Conservation (phyloP, 2,888 invertebrate genomes). For the Drosophila macrothrix region DNA sequence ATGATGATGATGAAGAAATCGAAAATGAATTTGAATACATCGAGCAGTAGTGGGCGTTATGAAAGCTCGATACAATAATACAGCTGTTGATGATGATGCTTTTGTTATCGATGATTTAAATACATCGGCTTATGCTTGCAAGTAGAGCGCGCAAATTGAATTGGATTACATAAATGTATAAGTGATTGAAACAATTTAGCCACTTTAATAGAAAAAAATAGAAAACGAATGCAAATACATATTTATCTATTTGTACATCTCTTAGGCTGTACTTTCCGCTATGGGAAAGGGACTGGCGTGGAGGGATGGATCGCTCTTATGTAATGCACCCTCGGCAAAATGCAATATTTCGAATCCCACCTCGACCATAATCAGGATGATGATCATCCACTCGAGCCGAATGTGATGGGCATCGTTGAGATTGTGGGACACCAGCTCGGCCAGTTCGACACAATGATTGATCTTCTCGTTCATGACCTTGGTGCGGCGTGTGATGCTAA, state of each 20-base stretch:
- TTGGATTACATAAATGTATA: not conserved
- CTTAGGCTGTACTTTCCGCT: slow-evolving; percentile 29
- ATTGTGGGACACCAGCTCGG: slow-evolving; percentile 95
- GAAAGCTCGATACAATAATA: not conserved
- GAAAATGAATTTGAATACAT: not conserved
- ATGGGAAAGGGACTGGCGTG: slow-evolving; percentile 33
- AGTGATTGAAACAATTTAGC: slow-evolving; percentile 17
- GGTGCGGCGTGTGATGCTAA: slow-evolving; percentile 93
- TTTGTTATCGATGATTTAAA: not conserved
- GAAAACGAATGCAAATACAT: slow-evolving; percentile 10
- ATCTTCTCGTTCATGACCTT: slow-evolving; percentile 98
- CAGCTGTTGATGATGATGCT: slow-evolving; percentile 36
- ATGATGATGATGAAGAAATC: not conserved
- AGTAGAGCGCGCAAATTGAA: slow-evolving; percentile 14
- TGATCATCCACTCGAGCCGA: slow-evolving; percentile 98
- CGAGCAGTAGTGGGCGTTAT: not conserved
- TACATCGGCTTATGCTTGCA: not conserved
- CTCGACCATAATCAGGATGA: slow-evolving; percentile 97
- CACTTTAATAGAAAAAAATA: slow-evolving; percentile 26
- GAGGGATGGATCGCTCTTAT: slow-evolving; percentile 11
- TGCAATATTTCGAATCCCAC: slow-evolving; percentile 94
- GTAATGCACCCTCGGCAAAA: slow-evolving; percentile 85
- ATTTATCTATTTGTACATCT: not conserved
- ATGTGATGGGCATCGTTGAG: slow-evolving; percentile 97
- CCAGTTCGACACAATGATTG: slow-evolving; percentile 96